Evolutionary conservation across 2,797 vertebrate genomes (phyloP), one percentile per base, ranked within the genome.

Genomic region (Falco columbarius): DNA sequence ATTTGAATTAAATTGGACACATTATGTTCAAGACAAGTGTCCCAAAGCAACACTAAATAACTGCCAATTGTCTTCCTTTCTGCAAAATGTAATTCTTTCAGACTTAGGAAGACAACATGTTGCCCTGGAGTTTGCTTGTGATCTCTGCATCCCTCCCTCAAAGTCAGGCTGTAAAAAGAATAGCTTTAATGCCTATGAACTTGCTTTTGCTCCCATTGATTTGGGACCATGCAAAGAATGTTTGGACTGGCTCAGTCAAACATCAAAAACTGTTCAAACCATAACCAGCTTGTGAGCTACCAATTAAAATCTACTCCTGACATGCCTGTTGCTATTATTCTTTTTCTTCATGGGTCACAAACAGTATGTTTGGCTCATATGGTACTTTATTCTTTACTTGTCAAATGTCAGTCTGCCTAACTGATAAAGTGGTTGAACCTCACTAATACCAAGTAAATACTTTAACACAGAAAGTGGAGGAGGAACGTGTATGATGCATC

Each of bases 1-100:
- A 79, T 87, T 93, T 26, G 47, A 85, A 90, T 82, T 85, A 89
- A 94, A 19, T 38, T 82, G 67, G 90, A 54, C 86, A 76, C 21
- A 62, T 10, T 73, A 71, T 63, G 21, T 68, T 90, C 40, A 74
- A 30, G 22, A 55, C 67, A 93, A 92, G 46, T 47, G 42, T 96
- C 79, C 52, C 62, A 89, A 84, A 82, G 70, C 73, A 94, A 79
- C 74, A 27, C 9, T 73, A 75, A 80, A 67, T 91, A 74, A 55
- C 55, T 52, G 40, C 40, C 63, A 32, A 4, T 68, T 47, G 32
- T 79, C 47, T 61, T 49, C 3, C 17, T 36, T 29, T 79, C 71
- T 81, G 9, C 32, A 65, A 26, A 95, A 22, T 42, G 7, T n/a
- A 58, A 20, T 94, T 89, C 36, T 93, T 90, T 47, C 51, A 90